phyloP scores from a whole-genome alignment of 2,113 vertebrate species.

The Nothocercus nigrocapillus region DNA sequence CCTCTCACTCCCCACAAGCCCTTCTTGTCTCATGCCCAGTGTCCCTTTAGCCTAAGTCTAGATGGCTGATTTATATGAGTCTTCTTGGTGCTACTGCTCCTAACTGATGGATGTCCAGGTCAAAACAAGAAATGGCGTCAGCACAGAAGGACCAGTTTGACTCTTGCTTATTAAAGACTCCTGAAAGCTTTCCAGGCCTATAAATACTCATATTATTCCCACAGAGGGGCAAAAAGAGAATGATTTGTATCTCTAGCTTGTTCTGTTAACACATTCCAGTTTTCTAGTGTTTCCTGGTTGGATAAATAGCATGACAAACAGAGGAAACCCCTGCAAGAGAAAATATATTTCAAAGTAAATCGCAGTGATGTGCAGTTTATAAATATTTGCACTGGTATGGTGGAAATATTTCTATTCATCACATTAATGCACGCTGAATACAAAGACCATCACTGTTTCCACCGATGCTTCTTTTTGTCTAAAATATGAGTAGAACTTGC shows the following conservation, averaged over 20 bases:
- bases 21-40: neutral
- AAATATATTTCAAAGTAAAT: slow-evolving; percentile 29
- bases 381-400: slow-evolving; percentile 4
- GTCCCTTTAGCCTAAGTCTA: neutral
- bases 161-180: slow-evolving; percentile 34
- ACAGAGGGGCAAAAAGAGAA: slow-evolving; percentile 41
- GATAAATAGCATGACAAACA: slow-evolving; percentile 23
- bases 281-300: slow-evolving; percentile 11
- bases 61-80: neutral
- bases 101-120: slow-evolving; percentile 34
- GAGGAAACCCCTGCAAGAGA: slow-evolving; percentile 13
- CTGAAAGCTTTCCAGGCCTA: slow-evolving; percentile 48
- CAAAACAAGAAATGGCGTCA: slow-evolving; percentile 41
- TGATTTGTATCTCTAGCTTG: slow-evolving; percentile 41
- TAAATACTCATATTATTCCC: slow-evolving; percentile 61
- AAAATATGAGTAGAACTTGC: neutral
- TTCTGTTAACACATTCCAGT: slow-evolving; percentile 20
- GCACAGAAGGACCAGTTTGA: neutral
- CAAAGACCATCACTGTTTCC: neutral
- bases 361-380: neutral
- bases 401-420: slow-evolving; percentile 15
- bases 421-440: neutral
- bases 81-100: slow-evolving; percentile 4
- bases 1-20: neutral
- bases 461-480: neutral